Conservation (phyloP, 1,140 invertebrate genomes). For the Galleria mellonella region DNA sequence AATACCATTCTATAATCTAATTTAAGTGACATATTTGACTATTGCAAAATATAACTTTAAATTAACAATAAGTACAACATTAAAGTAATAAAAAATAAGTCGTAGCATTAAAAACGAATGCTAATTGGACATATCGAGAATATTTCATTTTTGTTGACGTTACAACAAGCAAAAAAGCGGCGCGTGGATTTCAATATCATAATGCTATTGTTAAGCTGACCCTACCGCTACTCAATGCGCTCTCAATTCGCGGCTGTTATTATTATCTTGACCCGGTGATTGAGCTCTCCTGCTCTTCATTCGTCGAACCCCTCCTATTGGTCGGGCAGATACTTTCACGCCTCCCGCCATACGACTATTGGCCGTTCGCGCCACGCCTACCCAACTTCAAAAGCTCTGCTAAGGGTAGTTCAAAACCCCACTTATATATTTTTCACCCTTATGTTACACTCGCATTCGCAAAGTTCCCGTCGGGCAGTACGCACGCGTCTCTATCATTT, state of each 20-base stretch:
- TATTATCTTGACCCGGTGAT: constrained; percentile 70
- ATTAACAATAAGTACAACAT: too few relatives aligned
- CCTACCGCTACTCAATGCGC: constrained; percentile 67
- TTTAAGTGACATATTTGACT: too few relatives aligned
- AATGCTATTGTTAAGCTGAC: constrained; percentile 60
- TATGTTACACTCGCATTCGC: constrained; percentile 57
- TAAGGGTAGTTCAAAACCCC: constrained; percentile 64
- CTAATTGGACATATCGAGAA: too few relatives aligned
- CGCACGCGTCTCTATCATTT: constrained; percentile 48
- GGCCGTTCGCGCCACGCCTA: constrained; percentile 47
- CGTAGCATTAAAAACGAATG: too few relatives aligned
- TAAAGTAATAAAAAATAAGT: too few relatives aligned
- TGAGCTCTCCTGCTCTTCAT: constrained; percentile 61
- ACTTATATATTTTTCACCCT: constrained; percentile 71
- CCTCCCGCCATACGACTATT: constrained; percentile 47
- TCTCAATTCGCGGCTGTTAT: constrained; percentile 69
- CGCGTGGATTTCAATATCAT: constrained; percentile 51
- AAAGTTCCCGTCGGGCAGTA: constrained; percentile 44
- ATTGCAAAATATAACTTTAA: too few relatives aligned
- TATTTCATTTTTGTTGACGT: constrained; percentile 17
- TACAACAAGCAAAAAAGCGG: constrained; percentile 30
- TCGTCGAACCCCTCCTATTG: constrained; percentile 40
- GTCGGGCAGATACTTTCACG: constrained; percentile 38
- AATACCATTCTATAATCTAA: too few relatives aligned
- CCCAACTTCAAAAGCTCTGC: constrained; percentile 46